Conservation (phyloP, 2,888 invertebrate species). For the Cephus pygmeus region DNA sequence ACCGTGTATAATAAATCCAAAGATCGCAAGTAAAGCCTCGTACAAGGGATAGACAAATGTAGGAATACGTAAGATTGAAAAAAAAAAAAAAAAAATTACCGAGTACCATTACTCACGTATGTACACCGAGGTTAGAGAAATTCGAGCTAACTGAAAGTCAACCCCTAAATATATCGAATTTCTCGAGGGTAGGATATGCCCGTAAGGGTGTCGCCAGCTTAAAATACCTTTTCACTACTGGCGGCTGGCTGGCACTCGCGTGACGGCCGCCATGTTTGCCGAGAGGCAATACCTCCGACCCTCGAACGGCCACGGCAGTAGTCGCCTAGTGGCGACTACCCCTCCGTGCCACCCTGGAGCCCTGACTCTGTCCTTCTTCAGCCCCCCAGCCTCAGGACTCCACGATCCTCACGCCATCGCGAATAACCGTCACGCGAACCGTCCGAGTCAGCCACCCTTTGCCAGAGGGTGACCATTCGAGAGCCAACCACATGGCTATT, state of each 20-base stretch:
- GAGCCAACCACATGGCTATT: constrained; percentile 34
- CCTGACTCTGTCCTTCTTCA: not conserved
- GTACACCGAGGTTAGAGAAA: not conserved
- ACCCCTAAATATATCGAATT: not conserved
- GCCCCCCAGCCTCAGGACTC: not conserved
- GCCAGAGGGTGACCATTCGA: constrained; percentile 31
- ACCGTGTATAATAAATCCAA: not conserved
- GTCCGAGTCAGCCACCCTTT: constrained; percentile 33
- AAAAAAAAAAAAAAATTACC: not conserved
- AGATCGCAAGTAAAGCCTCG: not conserved
- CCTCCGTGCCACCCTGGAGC: not conserved
- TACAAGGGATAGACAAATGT: not conserved
- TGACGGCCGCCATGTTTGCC: constrained; percentile 63
- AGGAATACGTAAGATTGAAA: too few relatives aligned
- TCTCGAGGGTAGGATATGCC: not conserved
- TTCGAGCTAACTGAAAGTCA: not conserved
- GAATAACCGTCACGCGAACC: constrained; percentile 39
- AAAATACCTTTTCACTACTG: constrained; percentile 22
- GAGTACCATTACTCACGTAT: not conserved
- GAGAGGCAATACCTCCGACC: constrained; percentile 28
- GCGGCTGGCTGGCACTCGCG: constrained; percentile 48
- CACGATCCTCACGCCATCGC: constrained; percentile 21
- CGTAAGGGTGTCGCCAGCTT: constrained; percentile 10
- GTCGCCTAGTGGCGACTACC: not conserved
- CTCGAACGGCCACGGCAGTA: not conserved